Conservation (phyloP, 2,797 vertebrate species). For the Megalops cyprinoides region DNA sequence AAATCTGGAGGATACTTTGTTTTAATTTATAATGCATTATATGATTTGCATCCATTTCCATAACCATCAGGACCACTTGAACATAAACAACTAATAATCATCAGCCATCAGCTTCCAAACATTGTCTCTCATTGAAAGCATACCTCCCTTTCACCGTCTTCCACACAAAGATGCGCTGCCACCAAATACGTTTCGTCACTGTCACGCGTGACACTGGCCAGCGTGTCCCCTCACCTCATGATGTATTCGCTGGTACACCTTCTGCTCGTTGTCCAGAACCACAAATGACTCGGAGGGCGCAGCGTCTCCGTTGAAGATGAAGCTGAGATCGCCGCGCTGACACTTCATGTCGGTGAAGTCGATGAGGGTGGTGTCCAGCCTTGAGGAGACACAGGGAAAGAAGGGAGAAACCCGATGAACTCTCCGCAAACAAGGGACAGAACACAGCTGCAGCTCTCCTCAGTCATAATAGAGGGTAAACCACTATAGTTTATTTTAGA, state of each 20-base stretch:
- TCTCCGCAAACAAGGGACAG: background rate
- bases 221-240: slow-evolving; percentile 80
- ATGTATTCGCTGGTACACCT: slow-evolving; percentile 97
- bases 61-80: background rate
- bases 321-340: slow-evolving; percentile 96
- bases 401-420: background rate
- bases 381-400: slow-evolving; percentile 47
- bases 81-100: background rate
- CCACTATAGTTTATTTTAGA: background rate
- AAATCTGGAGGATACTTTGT: background rate
- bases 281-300: slow-evolving; percentile 94
- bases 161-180: background rate
- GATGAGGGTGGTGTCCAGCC: slow-evolving; percentile 97
- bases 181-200: background rate
- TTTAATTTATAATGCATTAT: background rate
- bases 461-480: background rate
- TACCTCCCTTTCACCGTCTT: background rate
- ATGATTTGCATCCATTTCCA: background rate
- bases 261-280: slow-evolving; percentile 98
- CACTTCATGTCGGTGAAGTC: slow-evolving; percentile 99
- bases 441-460: background rate
- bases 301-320: slow-evolving; percentile 96
- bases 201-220: background rate
- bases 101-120: background rate
- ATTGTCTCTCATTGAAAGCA: too few relatives aligned